Evolutionary conservation across 2,797 vertebrate genomes (phyloP).

Genomic region (Sus cebifrons): DNA sequence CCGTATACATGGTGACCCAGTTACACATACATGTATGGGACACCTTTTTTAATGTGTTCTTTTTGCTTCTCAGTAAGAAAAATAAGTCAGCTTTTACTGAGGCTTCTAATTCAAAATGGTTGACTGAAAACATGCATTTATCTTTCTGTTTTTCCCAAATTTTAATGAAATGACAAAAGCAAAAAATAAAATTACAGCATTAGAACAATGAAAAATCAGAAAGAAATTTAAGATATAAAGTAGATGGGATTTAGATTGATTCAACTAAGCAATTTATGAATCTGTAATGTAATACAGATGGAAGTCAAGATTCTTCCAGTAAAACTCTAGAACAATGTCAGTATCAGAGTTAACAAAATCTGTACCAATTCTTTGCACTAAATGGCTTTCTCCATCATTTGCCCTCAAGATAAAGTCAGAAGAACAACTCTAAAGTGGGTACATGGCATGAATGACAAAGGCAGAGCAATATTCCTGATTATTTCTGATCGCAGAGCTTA

Average conservation of each 20-base stretch:
- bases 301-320: conserved; percentile 51
- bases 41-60: conserved; percentile 50
- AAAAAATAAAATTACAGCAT: neutral
- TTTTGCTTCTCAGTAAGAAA: conserved; percentile 53
- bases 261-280: neutral
- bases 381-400: neutral
- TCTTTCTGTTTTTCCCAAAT: conserved; percentile 9
- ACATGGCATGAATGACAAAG: neutral
- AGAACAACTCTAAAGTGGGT: neutral
- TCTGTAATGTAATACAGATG: neutral
- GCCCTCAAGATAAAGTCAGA: neutral
- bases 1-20: too few relatives aligned
- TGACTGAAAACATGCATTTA: conserved; percentile 7
- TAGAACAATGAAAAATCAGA: conserved; percentile 58
- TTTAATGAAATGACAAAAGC: conserved; percentile 53
- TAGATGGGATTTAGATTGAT: neutral
- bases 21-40: too few relatives aligned
- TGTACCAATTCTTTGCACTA: neutral
- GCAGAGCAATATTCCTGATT: neutral
- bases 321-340: conserved; percentile 8
- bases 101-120: conserved; percentile 64
- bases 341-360: neutral
- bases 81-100: conserved; percentile 21
- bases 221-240: conserved; percentile 36
- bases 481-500: neutral